Conservation (phyloP, 1,140 invertebrate species). For the Bombus ignitus region DNA sequence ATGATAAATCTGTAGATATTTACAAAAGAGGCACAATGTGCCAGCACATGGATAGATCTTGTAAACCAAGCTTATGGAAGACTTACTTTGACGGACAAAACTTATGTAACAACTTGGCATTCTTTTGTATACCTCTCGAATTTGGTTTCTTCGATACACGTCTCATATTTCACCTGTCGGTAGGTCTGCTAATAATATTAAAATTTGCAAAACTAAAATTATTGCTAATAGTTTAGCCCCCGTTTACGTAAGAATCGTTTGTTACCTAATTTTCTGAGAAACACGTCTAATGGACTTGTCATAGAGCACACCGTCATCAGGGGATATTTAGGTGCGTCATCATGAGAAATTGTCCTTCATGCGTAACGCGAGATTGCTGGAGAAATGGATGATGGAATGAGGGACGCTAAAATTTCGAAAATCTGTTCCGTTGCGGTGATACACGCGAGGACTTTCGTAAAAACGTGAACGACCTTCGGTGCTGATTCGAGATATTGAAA, state of each 20-base stretch:
- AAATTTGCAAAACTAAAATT: too few relatives aligned
- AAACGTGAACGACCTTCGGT: conserved; percentile 77
- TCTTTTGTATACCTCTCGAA: too few relatives aligned
- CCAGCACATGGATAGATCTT: too few relatives aligned
- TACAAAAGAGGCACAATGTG: too few relatives aligned
- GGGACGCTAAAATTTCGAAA: conserved; percentile 34
- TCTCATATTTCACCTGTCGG: too few relatives aligned
- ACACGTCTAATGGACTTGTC: accelerated
- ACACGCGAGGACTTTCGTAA: conserved; percentile 68
- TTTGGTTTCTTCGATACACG: too few relatives aligned
- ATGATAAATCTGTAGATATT: too few relatives aligned
- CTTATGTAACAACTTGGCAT: too few relatives aligned
- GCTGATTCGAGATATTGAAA: conserved; percentile 58
- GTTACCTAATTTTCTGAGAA: conserved; percentile 19
- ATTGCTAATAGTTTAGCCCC: too few relatives aligned
- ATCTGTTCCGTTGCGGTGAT: conserved; percentile 18
- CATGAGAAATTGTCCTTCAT: background rate
- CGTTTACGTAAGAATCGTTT: background rate
- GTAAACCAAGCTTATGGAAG: too few relatives aligned
- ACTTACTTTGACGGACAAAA: too few relatives aligned
- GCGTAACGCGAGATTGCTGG: background rate
- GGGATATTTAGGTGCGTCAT: background rate
- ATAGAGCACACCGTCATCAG: background rate
- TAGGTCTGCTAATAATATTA: too few relatives aligned
- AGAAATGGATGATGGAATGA: background rate